Base-by-base conservation (phyloP, 2,797 vertebrate species). In the Esox lucius region DNA sequence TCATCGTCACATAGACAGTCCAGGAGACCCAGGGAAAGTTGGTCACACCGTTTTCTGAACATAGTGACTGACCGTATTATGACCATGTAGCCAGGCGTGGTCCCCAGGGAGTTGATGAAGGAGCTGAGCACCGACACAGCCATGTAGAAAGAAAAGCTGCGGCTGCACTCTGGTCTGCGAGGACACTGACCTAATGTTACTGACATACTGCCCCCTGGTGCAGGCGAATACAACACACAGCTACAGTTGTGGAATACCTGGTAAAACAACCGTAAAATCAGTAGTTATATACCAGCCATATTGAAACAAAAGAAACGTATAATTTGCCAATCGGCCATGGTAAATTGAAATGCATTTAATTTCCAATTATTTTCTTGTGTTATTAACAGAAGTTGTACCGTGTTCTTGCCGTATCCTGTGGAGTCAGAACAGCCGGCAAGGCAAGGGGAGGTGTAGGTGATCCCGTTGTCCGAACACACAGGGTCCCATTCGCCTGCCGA, bases 71-170 rank as follows among this genome's bases (percentile, higher is more conserved):
- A 98, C 97, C 96, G 94, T 90, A 98, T 94, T 70, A 95, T 93
- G 81, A 98, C 93, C 96, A 98, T 99, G 81, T 96, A 98, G 2
- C 94, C 96, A 1, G 97, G 97, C 6, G 96, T 97, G 75, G 92
- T 92, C 74, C 96, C 94, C 81, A 98, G 89, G 4, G 95, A 94
- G 77, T 91, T 96, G 87, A 98, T 94, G 72, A 98, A 96, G 84
- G 94, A 95, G 88, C 94, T 92, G 67, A 95, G 80, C 16, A 95
- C 91, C 0, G 94, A 94, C 8, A 97, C 71, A 17, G 95, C 94
- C 92, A 98, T 94, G 87, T 95, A 98, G 76, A 93, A 96, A 28
- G 93, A 92, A 71, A 98, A 95, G 84, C 95, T 97, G 42, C 85
- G 85, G 49, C 87, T 87, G 81, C 96, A 99, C 67, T 78, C 90